Evolutionary conservation across 2,888 invertebrate genomes (phyloP), one percentile per base, ranked within the genome.

Genomic region (Tupiocoris notatus): DNA sequence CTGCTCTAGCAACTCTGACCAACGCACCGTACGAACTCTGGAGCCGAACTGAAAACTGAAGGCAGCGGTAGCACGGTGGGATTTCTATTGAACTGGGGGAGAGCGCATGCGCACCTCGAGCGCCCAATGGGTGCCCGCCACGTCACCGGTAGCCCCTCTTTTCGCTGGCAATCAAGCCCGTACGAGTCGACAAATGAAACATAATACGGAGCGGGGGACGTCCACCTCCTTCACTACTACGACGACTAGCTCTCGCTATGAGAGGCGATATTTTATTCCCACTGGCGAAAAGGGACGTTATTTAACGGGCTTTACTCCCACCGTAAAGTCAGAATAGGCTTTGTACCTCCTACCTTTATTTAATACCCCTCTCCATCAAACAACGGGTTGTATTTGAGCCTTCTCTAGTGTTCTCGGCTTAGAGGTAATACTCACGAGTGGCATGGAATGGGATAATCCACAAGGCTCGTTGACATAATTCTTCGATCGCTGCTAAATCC

Each of bases 141-240:
- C 78, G 78, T 76, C 78, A 76, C 76, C 2, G 25, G 67, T 23
- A 39, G 23, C 24, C 54, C 66, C 68, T 70, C 75, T 64, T 39
- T 39, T 39, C 75, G 18, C 77, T 62, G 64, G 65, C 58, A 70
- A 70, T 70, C 75, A 77, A 77, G 67, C 77, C 74, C 63, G 57
- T 77, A 67, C 62, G 66, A 74, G 71, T 67, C 63, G 71, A 77
- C 77, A 77, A 77, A 77, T 77, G 77, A 77, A 77, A 77, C 74
- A 77, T 77, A 75, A 74, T 70, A 70, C 70, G 23, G 54, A 23
- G 61, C 70, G 23, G 54, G 24, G 58, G 61, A 57, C 70, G 22
- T 70, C 70, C 70, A n/a, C 70, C 70, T 57, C 70, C 70, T 70
- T 59, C 59, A 17, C n/a, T 59, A 9, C n/a, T n/a, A 59, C 3